Conservation (phyloP, 2,888 invertebrate species). For the Acleris holmiana region DNA sequence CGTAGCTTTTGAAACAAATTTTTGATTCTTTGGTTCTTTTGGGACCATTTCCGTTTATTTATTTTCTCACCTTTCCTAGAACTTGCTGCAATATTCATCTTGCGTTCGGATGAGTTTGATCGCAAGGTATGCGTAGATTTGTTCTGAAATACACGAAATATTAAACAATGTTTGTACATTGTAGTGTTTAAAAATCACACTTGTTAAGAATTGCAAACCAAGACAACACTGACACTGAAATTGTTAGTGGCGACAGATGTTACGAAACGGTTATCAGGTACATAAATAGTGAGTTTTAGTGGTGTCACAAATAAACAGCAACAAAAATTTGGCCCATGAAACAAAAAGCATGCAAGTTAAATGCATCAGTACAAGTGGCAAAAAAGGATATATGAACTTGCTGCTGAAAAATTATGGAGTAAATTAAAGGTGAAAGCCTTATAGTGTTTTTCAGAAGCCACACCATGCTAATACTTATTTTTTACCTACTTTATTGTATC, state of each 20-base stretch:
- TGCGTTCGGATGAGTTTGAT: slow-evolving; percentile 40
- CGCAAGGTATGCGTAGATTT: slow-evolving; percentile 42
- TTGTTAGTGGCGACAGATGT: neutral
- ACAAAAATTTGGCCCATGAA: neutral
- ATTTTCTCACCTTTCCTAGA: slow-evolving; percentile 45
- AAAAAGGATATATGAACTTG: neutral
- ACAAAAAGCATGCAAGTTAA: neutral
- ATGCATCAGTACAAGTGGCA: neutral
- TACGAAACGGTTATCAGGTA: neutral
- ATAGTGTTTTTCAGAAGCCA: slow-evolving; percentile 37
- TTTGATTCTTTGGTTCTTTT: slow-evolving; percentile 46
- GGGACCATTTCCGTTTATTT: slow-evolving; percentile 44
- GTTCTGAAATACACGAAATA: slow-evolving; percentile 44
- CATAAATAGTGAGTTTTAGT: neutral
- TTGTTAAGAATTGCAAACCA: neutral
- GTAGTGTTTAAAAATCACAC: neutral
- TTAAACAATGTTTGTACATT: neutral
- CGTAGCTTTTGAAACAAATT: slow-evolving; percentile 51
- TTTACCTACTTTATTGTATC: slow-evolving; percentile 48
- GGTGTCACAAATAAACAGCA: neutral
- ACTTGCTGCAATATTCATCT: slow-evolving; percentile 43
- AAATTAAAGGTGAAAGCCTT: neutral
- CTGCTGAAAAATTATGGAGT: neutral
- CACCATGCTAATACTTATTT: slow-evolving; percentile 35
- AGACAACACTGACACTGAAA: neutral